Evolutionary conservation across 2,888 invertebrate species (phyloP).

Genomic region (Chironomus tentans): DNA sequence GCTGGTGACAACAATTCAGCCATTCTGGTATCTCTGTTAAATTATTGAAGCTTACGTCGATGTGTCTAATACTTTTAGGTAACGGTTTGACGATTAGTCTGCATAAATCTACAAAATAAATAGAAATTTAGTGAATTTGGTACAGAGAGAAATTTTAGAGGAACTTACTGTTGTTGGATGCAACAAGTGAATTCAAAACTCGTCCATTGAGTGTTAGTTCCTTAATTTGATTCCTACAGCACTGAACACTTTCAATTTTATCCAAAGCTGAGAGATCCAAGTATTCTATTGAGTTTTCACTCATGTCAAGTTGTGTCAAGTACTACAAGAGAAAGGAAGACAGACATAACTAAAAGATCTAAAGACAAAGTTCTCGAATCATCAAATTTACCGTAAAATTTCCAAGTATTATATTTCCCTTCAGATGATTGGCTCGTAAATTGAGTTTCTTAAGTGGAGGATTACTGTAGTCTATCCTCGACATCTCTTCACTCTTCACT

Average conservation of each 20-base stretch:
- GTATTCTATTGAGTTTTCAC: constrained; percentile 74
- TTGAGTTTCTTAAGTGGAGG: constrained; percentile 62
- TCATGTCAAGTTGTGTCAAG: constrained; percentile 71
- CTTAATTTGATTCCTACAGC: constrained; percentile 65
- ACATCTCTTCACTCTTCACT: constrained; percentile 30
- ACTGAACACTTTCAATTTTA: constrained; percentile 65
- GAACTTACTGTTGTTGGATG: constrained; percentile 69
- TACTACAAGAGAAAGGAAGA: constrained; percentile 46
- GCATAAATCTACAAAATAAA: constrained; percentile 54
- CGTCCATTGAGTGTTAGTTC: constrained; percentile 72
- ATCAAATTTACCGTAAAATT: constrained; percentile 65
- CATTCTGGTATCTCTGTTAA: constrained; percentile 65
- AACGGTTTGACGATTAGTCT: constrained; percentile 59
- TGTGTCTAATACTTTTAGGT: constrained; percentile 61
- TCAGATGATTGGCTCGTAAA: constrained; percentile 64
- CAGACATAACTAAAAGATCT: neutral
- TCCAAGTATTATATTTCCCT: constrained; percentile 75
- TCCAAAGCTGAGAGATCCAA: constrained; percentile 71
- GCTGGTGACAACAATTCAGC: constrained; percentile 61
- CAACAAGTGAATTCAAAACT: constrained; percentile 62
- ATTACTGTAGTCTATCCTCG: constrained; percentile 28
- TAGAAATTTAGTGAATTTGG: no score
- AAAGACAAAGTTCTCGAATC: constrained; percentile 5
- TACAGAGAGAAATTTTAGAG: neutral
- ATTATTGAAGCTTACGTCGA: constrained; percentile 72